These are phyloP conservation scores for Sapayoa aenigma DNA, from an alignment of 2,113 vertebrate genomes.

Conservation along the genomic window DNA sequence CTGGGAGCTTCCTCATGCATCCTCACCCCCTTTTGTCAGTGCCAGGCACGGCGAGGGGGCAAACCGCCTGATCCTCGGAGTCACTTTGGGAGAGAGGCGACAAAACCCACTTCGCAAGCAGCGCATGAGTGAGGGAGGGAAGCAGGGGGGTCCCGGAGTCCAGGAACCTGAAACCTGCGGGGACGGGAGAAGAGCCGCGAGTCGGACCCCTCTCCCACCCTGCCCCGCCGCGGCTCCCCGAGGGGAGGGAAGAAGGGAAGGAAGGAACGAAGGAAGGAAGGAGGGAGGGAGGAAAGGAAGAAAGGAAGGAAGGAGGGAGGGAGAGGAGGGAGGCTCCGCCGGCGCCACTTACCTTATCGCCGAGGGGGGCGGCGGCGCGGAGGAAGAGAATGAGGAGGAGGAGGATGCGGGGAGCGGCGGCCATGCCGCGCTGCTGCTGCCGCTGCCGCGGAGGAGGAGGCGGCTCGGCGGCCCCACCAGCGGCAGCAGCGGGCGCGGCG, in stretches of 20 bases:
- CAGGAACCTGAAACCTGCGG: neutral
- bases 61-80: neutral
- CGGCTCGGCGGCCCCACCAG: too few species aligned
- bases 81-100: accelerated
- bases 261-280: neutral
- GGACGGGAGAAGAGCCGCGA: neutral
- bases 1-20: neutral
- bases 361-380: slow-evolving; percentile 1
- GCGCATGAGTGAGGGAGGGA: neutral
- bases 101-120: neutral
- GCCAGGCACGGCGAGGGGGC: neutral
- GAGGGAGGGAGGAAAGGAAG: neutral
- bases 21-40: neutral
- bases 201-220: neutral
- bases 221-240: neutral
- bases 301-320: neutral
- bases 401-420: slow-evolving; percentile 25
- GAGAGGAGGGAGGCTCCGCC: neutral
- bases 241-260: neutral
- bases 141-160: neutral
- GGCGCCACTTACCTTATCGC: slow-evolving; percentile 59
- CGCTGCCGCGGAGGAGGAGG: slow-evolving; percentile 5
- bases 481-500: too few species aligned
- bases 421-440: slow-evolving; percentile 44
- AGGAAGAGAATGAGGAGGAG: neutral